phyloP scores from a whole-genome alignment of 2,888 invertebrate genomes.

The Tachina lurida region DNA sequence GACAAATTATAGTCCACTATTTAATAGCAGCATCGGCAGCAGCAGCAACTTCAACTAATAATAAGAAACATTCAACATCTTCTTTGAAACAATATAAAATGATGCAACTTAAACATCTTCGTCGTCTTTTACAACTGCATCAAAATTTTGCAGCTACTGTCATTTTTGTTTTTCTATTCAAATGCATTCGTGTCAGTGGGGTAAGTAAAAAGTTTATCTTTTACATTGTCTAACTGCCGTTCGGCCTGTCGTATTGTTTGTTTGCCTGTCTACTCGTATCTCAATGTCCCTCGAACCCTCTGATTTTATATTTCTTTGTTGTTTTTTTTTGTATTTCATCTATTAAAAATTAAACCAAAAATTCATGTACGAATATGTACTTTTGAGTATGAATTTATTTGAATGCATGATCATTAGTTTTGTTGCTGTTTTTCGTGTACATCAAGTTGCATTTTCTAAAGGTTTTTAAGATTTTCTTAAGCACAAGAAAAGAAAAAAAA shows the following conservation, averaged over 20 bases:
- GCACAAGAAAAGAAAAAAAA: background rate
- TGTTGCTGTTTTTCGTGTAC: slow-evolving; percentile 55
- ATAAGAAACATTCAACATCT: slow-evolving; percentile 45
- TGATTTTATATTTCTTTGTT: slow-evolving; percentile 17
- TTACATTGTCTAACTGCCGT: slow-evolving; percentile 18
- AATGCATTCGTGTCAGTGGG: slow-evolving; percentile 83
- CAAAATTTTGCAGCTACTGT: slow-evolving; percentile 73
- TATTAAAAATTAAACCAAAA: slow-evolving; percentile 51
- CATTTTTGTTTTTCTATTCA: slow-evolving; percentile 79
- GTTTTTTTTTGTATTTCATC: slow-evolving; percentile 8
- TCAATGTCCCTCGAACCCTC: slow-evolving; percentile 15
- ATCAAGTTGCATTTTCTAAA: slow-evolving; percentile 68
- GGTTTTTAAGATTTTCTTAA: slow-evolving; percentile 54
- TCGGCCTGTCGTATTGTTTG: slow-evolving; percentile 11
- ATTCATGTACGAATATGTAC: slow-evolving; percentile 48
- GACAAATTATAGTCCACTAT: slow-evolving; percentile 67
- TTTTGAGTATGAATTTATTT: slow-evolving; percentile 6
- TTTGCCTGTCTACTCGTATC: slow-evolving; percentile 6
- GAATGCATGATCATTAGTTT: background rate
- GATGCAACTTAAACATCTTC: slow-evolving; percentile 72
- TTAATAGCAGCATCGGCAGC: slow-evolving; percentile 62
- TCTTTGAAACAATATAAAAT: slow-evolving; percentile 58
- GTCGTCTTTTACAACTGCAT: slow-evolving; percentile 72
- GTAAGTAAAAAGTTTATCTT: slow-evolving; percentile 77
- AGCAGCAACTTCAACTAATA: slow-evolving; percentile 46